Evolutionary conservation across 2,797 vertebrate genomes (phyloP), one percentile per base, ranked within the genome.

Genomic region (Tinamus major): DNA sequence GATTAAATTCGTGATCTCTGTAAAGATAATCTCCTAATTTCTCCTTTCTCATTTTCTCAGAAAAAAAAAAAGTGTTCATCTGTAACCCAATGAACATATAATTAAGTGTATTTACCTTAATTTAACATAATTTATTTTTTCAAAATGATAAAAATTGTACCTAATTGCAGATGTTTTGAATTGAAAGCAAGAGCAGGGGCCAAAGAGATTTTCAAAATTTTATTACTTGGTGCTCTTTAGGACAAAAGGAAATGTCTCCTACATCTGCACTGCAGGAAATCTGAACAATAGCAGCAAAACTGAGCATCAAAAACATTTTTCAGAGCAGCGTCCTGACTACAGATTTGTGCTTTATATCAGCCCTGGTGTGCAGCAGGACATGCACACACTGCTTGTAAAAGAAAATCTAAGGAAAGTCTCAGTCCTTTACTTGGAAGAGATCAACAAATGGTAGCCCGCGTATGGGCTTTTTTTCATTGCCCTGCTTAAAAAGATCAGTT

Each of bases 1-100:
- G 79, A 92, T 94, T 95, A 92, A 91, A 85, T 76, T 48, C 13
- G 44, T 69, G 59, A 78, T 72, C 62, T 70, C 59, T 81, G 16
- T 51, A 68, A 85, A 90, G 35, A 41, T 39, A 79, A 87, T 64
- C 24, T 89, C 48, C 44, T 61, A 46, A 93, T 89, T 94, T 94
- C 77, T 87, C 27, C 21, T 65, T 78, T 23, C 14, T 86, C 81
- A 13, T 61, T 94, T 83, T 68, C 61, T 79, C 64, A 68, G 77
- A 77, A 85, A 80, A 74, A 51, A n/a, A 41, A 42, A 42, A 42
- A 42, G 29, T 51, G n/a, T 76, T 90, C 79, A 9, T 35, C 35
- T 89, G 59, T 63, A 79, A 53, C 9, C 15, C 64, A 31, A 68
- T 64, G 71, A 56, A 0, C 3, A 9, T 15, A 42, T 14, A 70